These are phyloP conservation scores for Criorhina ranunculi DNA, from an alignment of 2,888 invertebrate genomes.

Conservation along the genomic window DNA sequence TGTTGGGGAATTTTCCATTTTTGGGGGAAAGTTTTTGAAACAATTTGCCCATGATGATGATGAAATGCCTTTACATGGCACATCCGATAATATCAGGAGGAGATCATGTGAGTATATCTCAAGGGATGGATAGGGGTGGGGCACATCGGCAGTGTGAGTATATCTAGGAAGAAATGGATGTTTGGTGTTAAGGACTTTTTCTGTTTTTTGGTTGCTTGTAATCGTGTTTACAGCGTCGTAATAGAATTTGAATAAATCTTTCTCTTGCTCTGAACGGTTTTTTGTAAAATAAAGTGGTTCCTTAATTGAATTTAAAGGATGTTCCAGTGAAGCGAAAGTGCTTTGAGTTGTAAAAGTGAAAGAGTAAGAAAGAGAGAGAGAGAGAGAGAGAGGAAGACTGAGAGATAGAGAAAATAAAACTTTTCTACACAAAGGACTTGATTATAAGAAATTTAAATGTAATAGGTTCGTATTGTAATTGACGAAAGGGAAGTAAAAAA, in stretches of 20 bases:
- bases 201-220: slow-evolving; percentile 49
- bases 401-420: not conserved
- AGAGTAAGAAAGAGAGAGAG: not conserved
- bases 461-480: slow-evolving; percentile 40
- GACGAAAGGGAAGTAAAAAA: not conserved
- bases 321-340: slow-evolving; percentile 42
- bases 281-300: slow-evolving; percentile 61
- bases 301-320: slow-evolving; percentile 64
- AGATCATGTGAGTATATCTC: slow-evolving; percentile 7
- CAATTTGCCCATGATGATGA: slow-evolving; percentile 26
- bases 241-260: slow-evolving; percentile 62
- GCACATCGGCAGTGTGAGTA: too few relatives aligned
- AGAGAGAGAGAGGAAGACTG: not conserved
- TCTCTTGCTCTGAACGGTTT: slow-evolving; percentile 21
- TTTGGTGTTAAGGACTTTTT: slow-evolving; percentile 49
- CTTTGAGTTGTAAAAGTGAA: slow-evolving; percentile 46
- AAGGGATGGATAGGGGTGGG: not conserved
- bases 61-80: slow-evolving; percentile 24
- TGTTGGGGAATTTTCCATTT: slow-evolving; percentile 30
- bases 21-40: slow-evolving; percentile 39
- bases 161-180: slow-evolving; percentile 19
- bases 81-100: not conserved
- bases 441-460: slow-evolving; percentile 38
- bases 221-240: slow-evolving; percentile 53
- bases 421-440: slow-evolving; percentile 38